Conservation (phyloP, 1,140 invertebrate genomes). For the Augochlora pura region DNA sequence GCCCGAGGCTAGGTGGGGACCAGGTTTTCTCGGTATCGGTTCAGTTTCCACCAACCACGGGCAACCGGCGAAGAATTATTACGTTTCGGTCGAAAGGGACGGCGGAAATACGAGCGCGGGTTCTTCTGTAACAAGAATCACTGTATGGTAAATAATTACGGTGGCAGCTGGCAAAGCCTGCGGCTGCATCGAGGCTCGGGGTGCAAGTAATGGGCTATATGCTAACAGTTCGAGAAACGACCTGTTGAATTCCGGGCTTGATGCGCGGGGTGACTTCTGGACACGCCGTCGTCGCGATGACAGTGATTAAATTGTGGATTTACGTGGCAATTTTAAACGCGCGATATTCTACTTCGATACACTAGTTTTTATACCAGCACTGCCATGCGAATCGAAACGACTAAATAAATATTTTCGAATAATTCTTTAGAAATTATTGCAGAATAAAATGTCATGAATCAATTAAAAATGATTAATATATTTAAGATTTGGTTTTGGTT, state of each 20-base stretch:
- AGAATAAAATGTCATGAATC: too few relatives aligned
- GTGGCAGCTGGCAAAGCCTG: neutral
- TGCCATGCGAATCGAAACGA: too few relatives aligned
- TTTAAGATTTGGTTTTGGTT: too few relatives aligned
- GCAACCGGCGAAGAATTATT: slow-evolving; percentile 21
- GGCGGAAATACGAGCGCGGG: slow-evolving; percentile 44
- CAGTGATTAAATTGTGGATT: too few relatives aligned
- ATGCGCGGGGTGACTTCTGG: neutral
- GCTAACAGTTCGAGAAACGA: neutral
- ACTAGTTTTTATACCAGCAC: too few relatives aligned
- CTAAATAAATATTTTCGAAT: too few relatives aligned
- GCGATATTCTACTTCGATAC: too few relatives aligned
- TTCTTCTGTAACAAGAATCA: slow-evolving; percentile 21
- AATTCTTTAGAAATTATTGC: too few relatives aligned
- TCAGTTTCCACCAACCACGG: slow-evolving; percentile 14
- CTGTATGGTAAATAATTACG: slow-evolving; percentile 22
- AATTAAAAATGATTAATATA: too few relatives aligned
- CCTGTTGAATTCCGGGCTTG: neutral
- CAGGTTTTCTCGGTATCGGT: slow-evolving; percentile 4
- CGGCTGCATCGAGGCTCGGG: neutral
- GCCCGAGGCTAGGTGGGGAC: neutral
- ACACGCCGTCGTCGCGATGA: neutral
- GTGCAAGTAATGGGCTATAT: slow-evolving; percentile 7
- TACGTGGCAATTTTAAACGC: too few relatives aligned
- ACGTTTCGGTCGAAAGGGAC: neutral